These are phyloP conservation scores for Pteropus alecto DNA, from an alignment of 2,113 vertebrate species.

Conservation along the genomic window DNA sequence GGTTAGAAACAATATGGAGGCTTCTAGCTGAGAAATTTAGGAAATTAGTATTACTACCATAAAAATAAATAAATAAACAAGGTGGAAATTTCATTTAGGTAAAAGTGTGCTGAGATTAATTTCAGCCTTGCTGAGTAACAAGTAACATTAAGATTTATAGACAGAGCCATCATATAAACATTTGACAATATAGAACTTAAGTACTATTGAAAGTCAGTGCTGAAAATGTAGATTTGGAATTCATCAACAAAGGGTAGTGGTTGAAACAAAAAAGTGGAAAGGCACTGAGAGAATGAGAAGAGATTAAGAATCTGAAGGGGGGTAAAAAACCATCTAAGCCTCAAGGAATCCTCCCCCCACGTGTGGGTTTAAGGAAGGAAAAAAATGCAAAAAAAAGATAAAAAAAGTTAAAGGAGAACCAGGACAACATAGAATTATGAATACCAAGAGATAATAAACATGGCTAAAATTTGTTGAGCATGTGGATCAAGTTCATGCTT, in stretches of 20 bases:
- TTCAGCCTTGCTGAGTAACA: not conserved
- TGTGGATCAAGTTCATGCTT: not conserved
- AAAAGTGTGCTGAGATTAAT: not conserved
- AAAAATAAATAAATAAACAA: not conserved
- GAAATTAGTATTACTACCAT: not conserved
- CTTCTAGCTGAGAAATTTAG: not conserved
- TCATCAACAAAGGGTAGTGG: not conserved
- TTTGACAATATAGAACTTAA: not conserved
- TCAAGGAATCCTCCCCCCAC: no score
- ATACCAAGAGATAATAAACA: not conserved
- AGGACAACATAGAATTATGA: not conserved
- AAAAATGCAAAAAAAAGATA: not conserved
- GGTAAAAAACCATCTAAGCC: not conserved
- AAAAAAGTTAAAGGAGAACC: not conserved
- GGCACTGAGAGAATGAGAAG: not conserved
- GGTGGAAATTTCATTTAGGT: not conserved
- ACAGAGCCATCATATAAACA: not conserved
- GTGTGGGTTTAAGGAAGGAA: not conserved
- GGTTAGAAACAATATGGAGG: not conserved
- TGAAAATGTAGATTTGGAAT: not conserved
- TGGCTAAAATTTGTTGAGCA: not conserved
- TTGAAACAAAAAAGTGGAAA: not conserved
- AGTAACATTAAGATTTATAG: not conserved
- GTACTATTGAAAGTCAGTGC: not conserved
- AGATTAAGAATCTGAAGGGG: not conserved